A percentile compares a stretch with the other conserved stretches of the same genome.
Evolutionary conservation across 1,140 invertebrate genomes (phyloP).

Genomic region (Drosophila guanche): DNA sequence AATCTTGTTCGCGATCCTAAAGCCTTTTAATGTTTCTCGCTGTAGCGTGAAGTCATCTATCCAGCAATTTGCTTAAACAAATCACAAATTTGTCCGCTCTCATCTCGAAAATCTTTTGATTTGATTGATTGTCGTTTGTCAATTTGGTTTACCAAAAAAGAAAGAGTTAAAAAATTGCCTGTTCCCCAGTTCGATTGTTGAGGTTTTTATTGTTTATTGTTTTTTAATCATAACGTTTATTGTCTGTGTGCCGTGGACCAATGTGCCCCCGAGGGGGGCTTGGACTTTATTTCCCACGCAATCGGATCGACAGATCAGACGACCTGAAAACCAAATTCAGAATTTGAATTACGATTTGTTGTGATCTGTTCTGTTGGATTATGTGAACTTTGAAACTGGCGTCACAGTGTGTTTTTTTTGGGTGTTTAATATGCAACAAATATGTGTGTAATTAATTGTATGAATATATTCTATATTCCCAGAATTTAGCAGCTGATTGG

Average conservation of each 20-base stretch:
- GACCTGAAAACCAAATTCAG: slow-evolving; percentile 18
- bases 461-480: too few species aligned
- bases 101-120: slow-evolving; percentile 28
- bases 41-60: slow-evolving; percentile 71
- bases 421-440: slow-evolving; percentile 10
- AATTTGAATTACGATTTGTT: slow-evolving; percentile 36
- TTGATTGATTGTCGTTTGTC: slow-evolving; percentile 63
- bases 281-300: slow-evolving; percentile 66
- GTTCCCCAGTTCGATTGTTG: slow-evolving; percentile 16
- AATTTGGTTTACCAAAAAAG: slow-evolving; percentile 36
- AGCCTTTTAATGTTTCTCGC: slow-evolving; percentile 51
- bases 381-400: slow-evolving; percentile 42
- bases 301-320: slow-evolving; percentile 20
- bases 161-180: slow-evolving; percentile 14
- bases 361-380: slow-evolving; percentile 22
- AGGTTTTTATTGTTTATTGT: slow-evolving; percentile 73
- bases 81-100: slow-evolving; percentile 51
- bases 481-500: too few species aligned
- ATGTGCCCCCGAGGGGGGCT: slow-evolving; percentile 22
- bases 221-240: slow-evolving; percentile 78
- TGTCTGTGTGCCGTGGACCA: slow-evolving; percentile 56
- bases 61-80: slow-evolving; percentile 67
- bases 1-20: slow-evolving; percentile 50
- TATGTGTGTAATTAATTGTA: not conserved
- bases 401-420: slow-evolving; percentile 23